phyloP scores from a whole-genome alignment of 2,113 vertebrate species.

The Xiphophorus couchianus region DNA sequence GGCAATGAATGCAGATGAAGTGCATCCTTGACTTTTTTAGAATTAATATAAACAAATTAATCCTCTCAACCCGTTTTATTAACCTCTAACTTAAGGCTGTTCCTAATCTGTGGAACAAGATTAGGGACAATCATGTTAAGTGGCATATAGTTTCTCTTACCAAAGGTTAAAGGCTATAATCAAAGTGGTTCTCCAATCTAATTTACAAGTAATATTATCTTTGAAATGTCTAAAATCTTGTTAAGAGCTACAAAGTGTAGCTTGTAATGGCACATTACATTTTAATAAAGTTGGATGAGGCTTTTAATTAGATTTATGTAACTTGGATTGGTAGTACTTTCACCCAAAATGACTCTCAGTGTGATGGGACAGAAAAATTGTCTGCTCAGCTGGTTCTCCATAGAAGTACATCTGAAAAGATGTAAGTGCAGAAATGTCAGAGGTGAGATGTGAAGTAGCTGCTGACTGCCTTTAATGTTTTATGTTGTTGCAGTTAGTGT shows the following conservation, averaged over 20 bases:
- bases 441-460: conserved; percentile 24
- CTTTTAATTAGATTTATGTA: background rate
- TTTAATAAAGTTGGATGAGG: background rate
- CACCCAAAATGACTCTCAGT: background rate
- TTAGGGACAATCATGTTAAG: too few species aligned
- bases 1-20: too few species aligned
- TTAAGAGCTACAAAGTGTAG: background rate
- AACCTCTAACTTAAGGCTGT: too few species aligned
- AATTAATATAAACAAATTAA: background rate
- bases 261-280: background rate
- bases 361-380: background rate
- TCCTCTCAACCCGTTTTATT: too few species aligned
- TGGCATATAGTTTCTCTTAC: background rate
- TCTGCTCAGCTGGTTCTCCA: background rate
- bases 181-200: background rate
- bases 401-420: conserved; percentile 28
- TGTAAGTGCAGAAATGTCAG: conserved; percentile 4
- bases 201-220: background rate
- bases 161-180: background rate
- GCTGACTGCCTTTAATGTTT: conserved; percentile 46
- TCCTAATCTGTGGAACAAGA: too few species aligned
- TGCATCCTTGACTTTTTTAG: too few species aligned
- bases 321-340: background rate
- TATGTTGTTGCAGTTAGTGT: conserved; percentile 16
- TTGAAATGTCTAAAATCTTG: background rate